Evolutionary conservation across 2,113 vertebrate genomes (phyloP).

Genomic region (Oceanites oceanicus): DNA sequence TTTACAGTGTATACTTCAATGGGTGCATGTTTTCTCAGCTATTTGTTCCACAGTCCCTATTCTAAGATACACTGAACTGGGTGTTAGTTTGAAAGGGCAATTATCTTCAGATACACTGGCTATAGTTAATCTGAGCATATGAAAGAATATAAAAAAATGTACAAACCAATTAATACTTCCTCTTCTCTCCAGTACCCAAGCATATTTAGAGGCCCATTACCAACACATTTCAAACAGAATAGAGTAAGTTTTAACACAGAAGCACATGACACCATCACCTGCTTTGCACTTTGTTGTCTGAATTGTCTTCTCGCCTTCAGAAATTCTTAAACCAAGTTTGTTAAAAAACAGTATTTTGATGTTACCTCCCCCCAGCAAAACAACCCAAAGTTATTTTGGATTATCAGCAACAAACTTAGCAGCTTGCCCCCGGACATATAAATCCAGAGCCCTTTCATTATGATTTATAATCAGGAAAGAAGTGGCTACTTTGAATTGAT

Average conservation of each 20-base stretch:
- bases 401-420: not conserved
- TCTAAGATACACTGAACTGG: not conserved
- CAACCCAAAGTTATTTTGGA: not conserved
- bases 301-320: slow-evolving; percentile 5
- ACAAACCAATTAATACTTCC: not conserved
- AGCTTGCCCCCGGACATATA: not conserved
- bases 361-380: not conserved
- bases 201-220: not conserved
- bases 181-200: not conserved
- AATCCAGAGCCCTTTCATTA: not conserved
- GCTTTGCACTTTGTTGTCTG: not conserved
- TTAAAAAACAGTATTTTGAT: not conserved
- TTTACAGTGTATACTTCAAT: not conserved
- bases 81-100: not conserved
- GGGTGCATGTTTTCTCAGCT: not conserved
- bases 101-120: not conserved
- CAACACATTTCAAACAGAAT: not conserved
- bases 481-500: not conserved
- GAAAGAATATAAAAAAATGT: not conserved
- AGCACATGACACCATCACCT: not conserved
- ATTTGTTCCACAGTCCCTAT: not conserved
- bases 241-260: not conserved
- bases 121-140: not conserved
- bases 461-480: not conserved
- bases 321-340: slow-evolving; percentile 48